Evolutionary conservation across 2,797 vertebrate genomes (phyloP).

Genomic region (Fratercula arctica): DNA sequence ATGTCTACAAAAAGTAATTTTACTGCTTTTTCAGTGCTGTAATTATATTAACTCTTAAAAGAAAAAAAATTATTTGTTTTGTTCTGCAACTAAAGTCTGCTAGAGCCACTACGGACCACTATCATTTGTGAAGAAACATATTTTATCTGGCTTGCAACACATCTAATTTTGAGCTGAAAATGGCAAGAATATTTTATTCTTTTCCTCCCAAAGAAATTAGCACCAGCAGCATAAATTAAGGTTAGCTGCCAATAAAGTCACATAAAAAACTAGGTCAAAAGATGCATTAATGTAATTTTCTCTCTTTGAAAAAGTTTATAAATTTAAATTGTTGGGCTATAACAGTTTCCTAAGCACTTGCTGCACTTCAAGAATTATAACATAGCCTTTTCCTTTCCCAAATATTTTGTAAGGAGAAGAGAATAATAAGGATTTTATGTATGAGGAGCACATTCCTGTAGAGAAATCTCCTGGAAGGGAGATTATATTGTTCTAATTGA

Average conservation of each 20-base stretch:
- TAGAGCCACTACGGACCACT: neutral
- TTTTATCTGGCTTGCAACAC: neutral
- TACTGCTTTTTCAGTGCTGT: neutral
- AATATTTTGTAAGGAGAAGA: neutral
- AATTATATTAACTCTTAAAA: conserved; percentile 13
- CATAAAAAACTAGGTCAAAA: neutral
- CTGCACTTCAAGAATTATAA: neutral
- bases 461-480: neutral
- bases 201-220: neutral
- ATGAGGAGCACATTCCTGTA: neutral
- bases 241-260: neutral
- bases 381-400: neutral
- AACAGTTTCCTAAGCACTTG: neutral
- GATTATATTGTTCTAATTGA: neutral
- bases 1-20: neutral
- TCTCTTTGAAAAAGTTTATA: conserved; percentile 4
- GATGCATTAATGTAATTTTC: conserved; percentile 2
- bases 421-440: neutral
- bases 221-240: neutral
- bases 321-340: neutral
- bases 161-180: neutral
- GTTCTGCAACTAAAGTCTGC: neutral
- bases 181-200: neutral
- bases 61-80: neutral
- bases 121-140: neutral